phyloP scores from a whole-genome alignment of 1,140 invertebrate genomes.

The Arctopsyche grandis region DNA sequence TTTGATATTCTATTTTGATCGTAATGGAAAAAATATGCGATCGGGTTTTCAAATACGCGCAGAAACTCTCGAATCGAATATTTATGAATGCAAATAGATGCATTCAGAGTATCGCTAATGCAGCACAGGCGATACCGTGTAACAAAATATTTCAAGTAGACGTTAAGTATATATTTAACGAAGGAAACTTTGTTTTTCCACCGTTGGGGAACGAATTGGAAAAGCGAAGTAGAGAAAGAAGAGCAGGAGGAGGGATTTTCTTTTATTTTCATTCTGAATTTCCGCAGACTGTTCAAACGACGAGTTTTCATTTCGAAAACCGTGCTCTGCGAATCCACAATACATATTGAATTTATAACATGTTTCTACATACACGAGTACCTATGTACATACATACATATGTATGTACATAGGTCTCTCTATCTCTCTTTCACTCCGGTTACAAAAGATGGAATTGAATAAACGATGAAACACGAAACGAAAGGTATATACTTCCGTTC shows the following conservation, averaged over 20 bases:
- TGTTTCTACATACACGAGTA: no score
- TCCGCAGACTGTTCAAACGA: not conserved
- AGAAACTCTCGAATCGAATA: not conserved
- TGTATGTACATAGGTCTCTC: no score
- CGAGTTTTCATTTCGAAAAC: slow-evolving; percentile 15
- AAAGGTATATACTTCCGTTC: no score
- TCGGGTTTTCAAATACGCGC: no score
- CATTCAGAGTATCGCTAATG: slow-evolving; percentile 8
- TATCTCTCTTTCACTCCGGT: no score
- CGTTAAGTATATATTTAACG: slow-evolving; percentile 24
- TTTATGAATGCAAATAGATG: slow-evolving; percentile 14
- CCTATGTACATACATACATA: no score
- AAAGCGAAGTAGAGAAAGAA: slow-evolving; percentile 13
- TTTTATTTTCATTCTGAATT: not conserved
- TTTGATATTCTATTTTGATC: no score
- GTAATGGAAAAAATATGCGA: no score
- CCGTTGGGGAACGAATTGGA: not conserved
- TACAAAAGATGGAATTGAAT: no score
- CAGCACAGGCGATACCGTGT: not conserved
- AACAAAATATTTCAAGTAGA: slow-evolving; percentile 9
- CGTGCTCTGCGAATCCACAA: not conserved
- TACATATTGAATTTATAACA: no score
- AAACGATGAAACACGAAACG: no score
- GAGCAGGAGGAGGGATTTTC: not conserved
- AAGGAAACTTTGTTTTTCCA: slow-evolving; percentile 1